Evolutionary conservation across 2,113 vertebrate genomes (phyloP).

Genomic region (Apteryx owenii): DNA sequence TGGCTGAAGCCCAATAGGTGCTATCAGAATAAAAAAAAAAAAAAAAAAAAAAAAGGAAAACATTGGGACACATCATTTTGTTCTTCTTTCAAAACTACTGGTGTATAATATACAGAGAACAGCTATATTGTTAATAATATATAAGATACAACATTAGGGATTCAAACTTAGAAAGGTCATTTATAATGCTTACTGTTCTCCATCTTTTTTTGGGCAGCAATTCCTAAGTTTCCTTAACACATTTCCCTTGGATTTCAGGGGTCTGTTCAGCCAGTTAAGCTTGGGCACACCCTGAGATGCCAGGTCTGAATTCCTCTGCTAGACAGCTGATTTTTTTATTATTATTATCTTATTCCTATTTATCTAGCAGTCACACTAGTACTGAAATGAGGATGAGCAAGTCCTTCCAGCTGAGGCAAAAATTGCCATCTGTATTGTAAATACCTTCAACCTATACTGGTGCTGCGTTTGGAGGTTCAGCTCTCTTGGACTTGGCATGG

Average conservation of each 20-base stretch:
- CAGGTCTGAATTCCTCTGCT: background rate
- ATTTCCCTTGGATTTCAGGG: background rate
- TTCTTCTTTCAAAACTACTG: background rate
- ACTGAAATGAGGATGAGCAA: background rate
- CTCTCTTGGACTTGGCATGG: background rate
- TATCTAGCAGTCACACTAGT: background rate
- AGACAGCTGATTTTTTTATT: background rate
- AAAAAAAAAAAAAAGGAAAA: too few species aligned
- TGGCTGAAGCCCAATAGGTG: background rate
- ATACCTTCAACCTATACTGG: background rate
- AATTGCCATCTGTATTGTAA: background rate
- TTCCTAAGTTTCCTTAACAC: background rate
- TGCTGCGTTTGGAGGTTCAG: background rate
- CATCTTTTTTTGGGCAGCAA: background rate
- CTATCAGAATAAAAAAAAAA: background rate
- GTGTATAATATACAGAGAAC: background rate
- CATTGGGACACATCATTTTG: background rate
- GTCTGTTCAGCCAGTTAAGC: background rate
- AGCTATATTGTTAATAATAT: background rate
- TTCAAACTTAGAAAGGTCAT: background rate
- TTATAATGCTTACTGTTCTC: background rate
- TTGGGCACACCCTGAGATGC: background rate
- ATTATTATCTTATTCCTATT: background rate
- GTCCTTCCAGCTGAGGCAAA: background rate
- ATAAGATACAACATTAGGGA: background rate